These are phyloP conservation scores for Ptychochromis oligacanthus DNA, from an alignment of 2,113 vertebrate species.

Conservation along the genomic window DNA sequence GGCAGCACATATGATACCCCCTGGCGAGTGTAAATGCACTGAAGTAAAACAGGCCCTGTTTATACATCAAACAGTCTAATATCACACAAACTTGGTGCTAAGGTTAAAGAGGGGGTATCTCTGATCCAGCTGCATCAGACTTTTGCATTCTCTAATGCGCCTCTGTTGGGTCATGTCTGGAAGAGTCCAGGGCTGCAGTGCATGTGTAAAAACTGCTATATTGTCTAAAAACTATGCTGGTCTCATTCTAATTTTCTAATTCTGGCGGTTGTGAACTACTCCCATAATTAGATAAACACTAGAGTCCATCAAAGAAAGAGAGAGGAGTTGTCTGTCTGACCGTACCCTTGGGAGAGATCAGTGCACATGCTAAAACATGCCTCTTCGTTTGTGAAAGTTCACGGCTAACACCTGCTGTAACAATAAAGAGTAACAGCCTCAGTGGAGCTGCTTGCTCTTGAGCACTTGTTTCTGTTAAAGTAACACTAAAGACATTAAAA, in stretches of 20 bases:
- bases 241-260: not conserved
- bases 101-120: too few relatives aligned
- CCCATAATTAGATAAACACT: not conserved
- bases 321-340: not conserved
- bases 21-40: not conserved
- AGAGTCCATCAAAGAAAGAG: not conserved
- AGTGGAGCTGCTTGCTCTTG: not conserved
- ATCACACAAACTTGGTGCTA: not conserved
- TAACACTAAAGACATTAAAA: not conserved
- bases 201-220: not conserved
- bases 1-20: too few relatives aligned
- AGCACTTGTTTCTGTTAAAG: not conserved
- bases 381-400: not conserved
- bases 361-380: constrained; percentile 2
- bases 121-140: fast-evolving
- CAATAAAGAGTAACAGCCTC: not conserved
- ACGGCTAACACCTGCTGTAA: not conserved
- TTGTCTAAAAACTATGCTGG: not conserved
- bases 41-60: not conserved
- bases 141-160: not conserved
- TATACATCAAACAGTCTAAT: not conserved
- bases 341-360: not conserved
- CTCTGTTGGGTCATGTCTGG: not conserved
- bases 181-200: not conserved
- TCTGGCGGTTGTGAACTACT: not conserved